phyloP scores from a whole-genome alignment of 2,113 vertebrate species.

The Clarias macrocephalus region DNA sequence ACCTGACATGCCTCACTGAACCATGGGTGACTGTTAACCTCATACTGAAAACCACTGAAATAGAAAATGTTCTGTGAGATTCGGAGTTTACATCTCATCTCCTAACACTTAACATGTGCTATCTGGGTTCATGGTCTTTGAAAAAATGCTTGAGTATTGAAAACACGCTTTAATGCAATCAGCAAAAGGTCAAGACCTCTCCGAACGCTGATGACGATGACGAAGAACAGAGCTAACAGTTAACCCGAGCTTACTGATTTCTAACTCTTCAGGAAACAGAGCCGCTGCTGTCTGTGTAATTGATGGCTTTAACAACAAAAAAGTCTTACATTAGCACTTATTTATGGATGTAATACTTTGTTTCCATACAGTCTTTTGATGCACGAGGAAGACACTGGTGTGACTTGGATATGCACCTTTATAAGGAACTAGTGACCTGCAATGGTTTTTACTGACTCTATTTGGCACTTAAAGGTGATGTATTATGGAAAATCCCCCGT shows the following conservation, averaged over 20 bases:
- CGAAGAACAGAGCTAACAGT: constrained; percentile 16
- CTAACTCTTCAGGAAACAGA: constrained; percentile 39
- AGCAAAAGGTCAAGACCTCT: constrained; percentile 11
- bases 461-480: too few relatives aligned
- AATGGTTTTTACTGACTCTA: not conserved
- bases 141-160: not conserved
- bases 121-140: not conserved
- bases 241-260: constrained; percentile 27
- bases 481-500: too few relatives aligned
- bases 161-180: constrained; percentile 9
- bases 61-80: not conserved
- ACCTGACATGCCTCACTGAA: not conserved
- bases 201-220: not conserved
- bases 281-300: not conserved
- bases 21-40: not conserved
- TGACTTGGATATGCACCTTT: not conserved
- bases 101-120: not conserved
- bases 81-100: not conserved
- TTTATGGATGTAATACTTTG: not conserved
- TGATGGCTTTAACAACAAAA: not conserved
- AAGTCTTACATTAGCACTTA: not conserved
- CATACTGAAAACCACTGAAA: not conserved
- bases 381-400: not conserved
- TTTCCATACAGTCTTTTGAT: not conserved
- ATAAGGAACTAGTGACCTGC: not conserved